Evolutionary conservation across 2,888 invertebrate species (phyloP), one percentile per base, ranked within the genome.

Genomic region (Portevinia maculata): DNA sequence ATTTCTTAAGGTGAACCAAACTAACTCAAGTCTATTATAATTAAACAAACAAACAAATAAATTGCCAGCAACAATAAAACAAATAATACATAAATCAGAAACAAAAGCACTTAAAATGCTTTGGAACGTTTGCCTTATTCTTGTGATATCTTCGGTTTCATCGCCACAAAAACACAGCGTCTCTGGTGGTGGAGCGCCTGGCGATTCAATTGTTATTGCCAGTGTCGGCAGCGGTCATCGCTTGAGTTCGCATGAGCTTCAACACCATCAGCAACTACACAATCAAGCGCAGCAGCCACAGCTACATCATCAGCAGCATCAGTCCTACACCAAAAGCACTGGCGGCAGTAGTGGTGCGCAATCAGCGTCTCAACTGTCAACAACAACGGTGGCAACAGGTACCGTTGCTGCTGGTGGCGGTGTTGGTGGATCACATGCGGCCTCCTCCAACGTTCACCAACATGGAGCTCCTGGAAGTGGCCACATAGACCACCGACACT

Each of bases 401-500:
- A 74, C 65, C 67, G 81, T 74, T 53, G 74, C 62, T 70, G 75
- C 55, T 71, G 84, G 79, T 76, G 78, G 81, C 79, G 79, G 76
- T 50, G 60, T 57, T 62, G 67, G 85, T 62, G 74, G 84, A 21
- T 67, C 84, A 69, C 76, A 86, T 64, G 71, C 85, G 46, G 74
- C 79, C 44, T 84, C 84, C 37, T 55, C 84, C 57, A 85, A 85
- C 30, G 78, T 70, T 57, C 70, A 87, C 74, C 84, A 79, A 50
- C 87, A 86, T 84, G 69, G 85, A 52, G 83, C 86, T 11, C 85
- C 87, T 24, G 87, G 86, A 34, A 86, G 87, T 85, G 86, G 87
- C 50, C 87, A 87, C 81, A 85, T 86, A 79, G 86, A 88, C 65
- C 86, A 88, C 37, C 87, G 88, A 76, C 92, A 91, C 87, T 91